Base-by-base conservation (phyloP, 37 sponge, comb jelly and placozoan species). In the Beroe forskalii region DNA sequence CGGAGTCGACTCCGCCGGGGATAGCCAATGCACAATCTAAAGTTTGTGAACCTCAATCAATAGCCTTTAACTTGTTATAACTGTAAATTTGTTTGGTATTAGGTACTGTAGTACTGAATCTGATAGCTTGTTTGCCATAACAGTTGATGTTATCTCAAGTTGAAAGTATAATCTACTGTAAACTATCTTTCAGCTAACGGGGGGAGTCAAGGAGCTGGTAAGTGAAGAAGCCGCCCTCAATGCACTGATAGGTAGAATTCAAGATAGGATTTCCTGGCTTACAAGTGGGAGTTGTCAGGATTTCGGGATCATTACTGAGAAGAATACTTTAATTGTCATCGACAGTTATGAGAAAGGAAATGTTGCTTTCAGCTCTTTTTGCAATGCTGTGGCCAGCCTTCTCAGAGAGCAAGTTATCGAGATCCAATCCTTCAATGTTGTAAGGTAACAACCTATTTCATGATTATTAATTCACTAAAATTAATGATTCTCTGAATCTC, bases 381-480 rank as follows among this genome's bases (percentile, higher is more conserved):
- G 86, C 22, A 44, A 37, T 41, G 27, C 86, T 25, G 44, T 80
- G 2, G 86, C 86, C 2, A 48, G 86, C 20, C 3, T 80, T 22
- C 8, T 80, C 4, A 41, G 86, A 41, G 86, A 80, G 28, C 86
- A 80, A 38, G 40, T 44, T 43, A 23, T 80, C 22, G 86, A 80
- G 55, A 80, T 80, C 17, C 27, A 41, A 4, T 80, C 86, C 0
- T 80, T 42, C 42, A 44, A 80, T 30, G 31, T 80, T 43, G 22
- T 80, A 36, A 72, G 75, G 75, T 72, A 38, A 66, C n/a, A 27
- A 66, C 28, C 8, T 66, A 27, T 66, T 24, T 66, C n/a, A n/a
- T n/a, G n/a, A n/a, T n/a, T n/a, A n/a, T n/a, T n/a, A n/a, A n/a
- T n/a, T n/a, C n/a, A n/a, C n/a, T n/a, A n/a, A n/a, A n/a, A n/a